phyloP scores from a whole-genome alignment of 2,888 invertebrate species.

The Dione vanillae region DNA sequence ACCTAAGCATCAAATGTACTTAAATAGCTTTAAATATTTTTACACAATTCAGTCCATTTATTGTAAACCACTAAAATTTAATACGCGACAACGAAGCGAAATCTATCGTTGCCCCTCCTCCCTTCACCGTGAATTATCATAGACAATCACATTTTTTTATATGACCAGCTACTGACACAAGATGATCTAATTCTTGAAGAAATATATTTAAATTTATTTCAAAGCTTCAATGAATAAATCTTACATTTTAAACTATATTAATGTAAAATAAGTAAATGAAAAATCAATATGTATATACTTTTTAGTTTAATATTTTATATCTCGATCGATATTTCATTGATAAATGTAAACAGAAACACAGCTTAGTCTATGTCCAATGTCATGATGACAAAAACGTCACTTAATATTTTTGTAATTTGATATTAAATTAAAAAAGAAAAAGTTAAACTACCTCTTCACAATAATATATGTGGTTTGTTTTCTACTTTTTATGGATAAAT shows the following conservation, averaged over 20 bases:
- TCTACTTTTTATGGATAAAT: neutral
- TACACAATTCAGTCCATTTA: constrained; percentile 69
- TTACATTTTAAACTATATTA: neutral
- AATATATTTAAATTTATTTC: too few relatives aligned
- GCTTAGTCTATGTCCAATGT: constrained; percentile 11
- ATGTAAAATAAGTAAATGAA: too few relatives aligned
- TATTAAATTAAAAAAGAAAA: neutral
- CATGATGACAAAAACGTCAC: constrained; percentile 10
- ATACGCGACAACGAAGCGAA: constrained; percentile 81
- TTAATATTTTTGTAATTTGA: neutral
- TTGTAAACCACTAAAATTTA: constrained; percentile 71
- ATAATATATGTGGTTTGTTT: neutral
- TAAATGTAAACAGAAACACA: neutral
- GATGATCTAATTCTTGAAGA: neutral
- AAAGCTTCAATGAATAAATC: neutral
- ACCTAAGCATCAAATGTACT: constrained; percentile 57
- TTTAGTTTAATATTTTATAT: neutral
- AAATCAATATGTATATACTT: neutral
- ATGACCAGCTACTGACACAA: neutral
- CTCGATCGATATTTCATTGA: neutral
- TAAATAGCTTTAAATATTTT: constrained; percentile 64
- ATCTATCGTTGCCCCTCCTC: constrained; percentile 70
- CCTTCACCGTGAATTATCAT: constrained; percentile 77
- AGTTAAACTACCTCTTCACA: too few relatives aligned
- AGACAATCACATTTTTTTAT: constrained; percentile 57